Conservation (phyloP, 64 coral and sea anemone species). For the Stichodactyla mertensii region DNA sequence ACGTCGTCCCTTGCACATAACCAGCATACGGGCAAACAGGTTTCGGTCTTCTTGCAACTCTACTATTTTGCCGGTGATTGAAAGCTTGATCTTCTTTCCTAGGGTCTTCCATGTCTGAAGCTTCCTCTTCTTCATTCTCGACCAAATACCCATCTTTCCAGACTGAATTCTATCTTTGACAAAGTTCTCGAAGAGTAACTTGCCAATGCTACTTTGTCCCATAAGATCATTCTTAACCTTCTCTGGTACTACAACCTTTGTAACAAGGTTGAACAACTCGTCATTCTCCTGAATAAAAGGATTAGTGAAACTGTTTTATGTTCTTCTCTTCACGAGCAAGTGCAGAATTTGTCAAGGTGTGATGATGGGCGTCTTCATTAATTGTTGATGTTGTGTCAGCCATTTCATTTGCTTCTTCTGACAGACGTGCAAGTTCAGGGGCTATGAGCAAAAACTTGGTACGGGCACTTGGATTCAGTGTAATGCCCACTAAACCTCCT, state of each 20-base stretch:
- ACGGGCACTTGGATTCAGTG: constrained; percentile 15
- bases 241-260: constrained; percentile 4
- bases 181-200: constrained; percentile 10
- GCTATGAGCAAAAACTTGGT: constrained; percentile 36
- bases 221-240: constrained; percentile 2
- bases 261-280: constrained; percentile 23
- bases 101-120: constrained; percentile 20
- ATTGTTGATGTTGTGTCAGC: background rate
- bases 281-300: constrained; percentile 9
- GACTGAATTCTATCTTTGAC: background rate
- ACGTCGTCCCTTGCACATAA: too few relatives aligned
- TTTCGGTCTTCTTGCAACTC: constrained; percentile 13
- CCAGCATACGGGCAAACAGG: too few relatives aligned
- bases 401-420: constrained; percentile 34
- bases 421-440: constrained; percentile 22
- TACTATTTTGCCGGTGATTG: background rate
- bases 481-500: too few relatives aligned
- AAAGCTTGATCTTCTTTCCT: constrained; percentile 15
- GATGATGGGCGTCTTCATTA: constrained; percentile 14
- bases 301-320: constrained; percentile 11
- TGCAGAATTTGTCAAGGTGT: background rate
- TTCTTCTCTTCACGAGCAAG: background rate
- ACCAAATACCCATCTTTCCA: background rate
- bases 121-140: constrained; percentile 23
- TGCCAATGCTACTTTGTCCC: constrained; percentile 16